Conservation (phyloP, 37 sponge, comb jelly and placozoan species). For the Ianthella basta region DNA sequence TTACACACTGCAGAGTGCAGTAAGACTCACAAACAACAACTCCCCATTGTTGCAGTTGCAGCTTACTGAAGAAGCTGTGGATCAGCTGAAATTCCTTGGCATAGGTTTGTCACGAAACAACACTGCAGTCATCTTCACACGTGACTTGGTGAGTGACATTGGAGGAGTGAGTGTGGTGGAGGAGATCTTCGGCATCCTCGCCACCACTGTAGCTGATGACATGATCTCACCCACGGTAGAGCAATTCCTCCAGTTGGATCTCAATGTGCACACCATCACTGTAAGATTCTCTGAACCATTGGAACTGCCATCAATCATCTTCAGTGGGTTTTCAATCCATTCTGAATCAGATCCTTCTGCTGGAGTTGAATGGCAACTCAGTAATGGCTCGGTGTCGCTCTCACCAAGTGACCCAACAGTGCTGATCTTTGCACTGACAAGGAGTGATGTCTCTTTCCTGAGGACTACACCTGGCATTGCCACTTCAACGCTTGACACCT, state of each 20-base stretch:
- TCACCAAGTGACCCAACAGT: conserved; percentile 42
- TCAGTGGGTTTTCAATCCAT: conserved; percentile 57
- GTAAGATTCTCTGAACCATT: conserved; percentile 51
- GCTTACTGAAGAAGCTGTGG: conserved; percentile 24
- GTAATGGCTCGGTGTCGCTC: conserved; percentile 4
- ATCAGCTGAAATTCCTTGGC: conserved; percentile 26
- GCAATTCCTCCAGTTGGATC: conserved; percentile 7
- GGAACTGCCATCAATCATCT: conserved; percentile 19
- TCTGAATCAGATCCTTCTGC: conserved; percentile 13
- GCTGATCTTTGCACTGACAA: conserved; percentile 39
- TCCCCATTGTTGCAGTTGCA: conserved; percentile 14
- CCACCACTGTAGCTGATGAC: background rate
- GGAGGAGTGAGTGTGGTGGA: conserved; percentile 3
- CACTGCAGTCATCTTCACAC: conserved; percentile 66
- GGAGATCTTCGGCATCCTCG: conserved; percentile 11
- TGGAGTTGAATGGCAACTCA: background rate
- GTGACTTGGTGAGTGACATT: conserved; percentile 63
- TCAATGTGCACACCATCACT: conserved; percentile 30
- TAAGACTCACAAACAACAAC: background rate
- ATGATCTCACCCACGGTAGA: background rate
- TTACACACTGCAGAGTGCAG: conserved; percentile 66
- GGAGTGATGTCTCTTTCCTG: conserved; percentile 52
- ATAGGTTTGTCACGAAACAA: conserved; percentile 38
- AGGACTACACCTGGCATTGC: conserved; percentile 46
- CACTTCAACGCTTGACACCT: conserved; percentile 53